A percentile compares a stretch with the other conserved stretches of the same genome.
These are phyloP conservation scores for Drosophila subpulchrella DNA, from an alignment of 1,140 invertebrate genomes.

Conservation along the genomic window DNA sequence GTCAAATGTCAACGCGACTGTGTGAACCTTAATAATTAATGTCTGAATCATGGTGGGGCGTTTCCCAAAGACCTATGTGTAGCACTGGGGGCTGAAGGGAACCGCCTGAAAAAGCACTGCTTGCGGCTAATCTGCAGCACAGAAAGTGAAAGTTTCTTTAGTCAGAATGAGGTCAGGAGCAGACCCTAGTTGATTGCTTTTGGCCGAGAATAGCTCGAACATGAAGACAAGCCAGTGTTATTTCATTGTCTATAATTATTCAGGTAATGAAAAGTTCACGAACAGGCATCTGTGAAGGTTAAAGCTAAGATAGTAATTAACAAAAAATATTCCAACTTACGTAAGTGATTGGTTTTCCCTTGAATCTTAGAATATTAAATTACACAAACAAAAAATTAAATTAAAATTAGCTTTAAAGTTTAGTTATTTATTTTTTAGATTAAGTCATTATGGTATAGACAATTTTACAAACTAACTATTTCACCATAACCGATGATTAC, in stretches of 20 bases:
- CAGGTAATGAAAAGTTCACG: constrained; percentile 20
- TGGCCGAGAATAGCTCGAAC: constrained; percentile 25
- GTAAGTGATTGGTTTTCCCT: neutral
- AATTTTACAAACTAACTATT: no score
- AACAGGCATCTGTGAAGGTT: constrained; percentile 20
- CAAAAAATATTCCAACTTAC: neutral
- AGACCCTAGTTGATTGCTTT: constrained; percentile 5
- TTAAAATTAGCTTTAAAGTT: no score
- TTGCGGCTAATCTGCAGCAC: constrained; percentile 46
- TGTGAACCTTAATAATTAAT: constrained; percentile 68
- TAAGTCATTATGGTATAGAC: no score
- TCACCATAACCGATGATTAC: no score
- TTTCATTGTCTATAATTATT: constrained; percentile 32
- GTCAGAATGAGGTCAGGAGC: constrained; percentile 34
- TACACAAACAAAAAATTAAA: no score
- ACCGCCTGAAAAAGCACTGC: constrained; percentile 25
- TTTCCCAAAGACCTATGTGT: constrained; percentile 40
- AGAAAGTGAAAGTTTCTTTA: constrained; percentile 33
- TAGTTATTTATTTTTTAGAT: no score
- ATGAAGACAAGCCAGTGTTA: neutral
- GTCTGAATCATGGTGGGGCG: constrained; percentile 47
- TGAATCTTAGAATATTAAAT: no score
- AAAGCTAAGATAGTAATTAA: constrained; percentile 21
- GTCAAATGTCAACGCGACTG: constrained; percentile 59
- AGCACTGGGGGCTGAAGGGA: neutral